Base-by-base conservation (phyloP, 2,113 vertebrate species). In the Acanthochromis polyacanthus region DNA sequence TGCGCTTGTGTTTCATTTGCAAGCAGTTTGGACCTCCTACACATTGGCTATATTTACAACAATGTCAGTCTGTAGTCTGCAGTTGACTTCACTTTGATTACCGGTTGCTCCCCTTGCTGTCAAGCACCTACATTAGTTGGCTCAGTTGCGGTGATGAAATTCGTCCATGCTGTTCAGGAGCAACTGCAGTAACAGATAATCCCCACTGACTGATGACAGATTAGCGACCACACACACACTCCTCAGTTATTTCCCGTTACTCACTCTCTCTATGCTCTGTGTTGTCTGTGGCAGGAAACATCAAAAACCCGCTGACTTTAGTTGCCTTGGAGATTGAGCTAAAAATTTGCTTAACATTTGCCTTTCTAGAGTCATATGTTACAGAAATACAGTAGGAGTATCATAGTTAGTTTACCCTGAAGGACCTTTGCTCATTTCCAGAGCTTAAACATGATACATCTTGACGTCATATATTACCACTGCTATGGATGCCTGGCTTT, bases 21-120 rank as follows among this genome's bases (percentile, higher is more conserved):
- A 51, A 81, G 87, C 75, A 64, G 57, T 88, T 78, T 91, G 75
- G 75, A 91, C 90, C 91, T 77, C 89, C 89, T 91, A 80, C 81
- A 89, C 91, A 48, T 62, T 30, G 68, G 85, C 91, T 86, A 91
- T 93, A 92, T 91, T 92, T 92, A 89, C 89, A 85, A 59, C 76
- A 60, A 63, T 77, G 86, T 86, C 88, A 81, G 82, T 84, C 90
- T 82, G 80, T 38, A 46, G 84, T 91, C 80, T 90, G 85, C 75
- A 25, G 75, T 87, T 75, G 74, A 88, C 87, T 88, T 82, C 60
- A 48, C 86, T 90, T 71, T 86, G 83, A 88, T 90, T 89, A 87
- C 63, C 16, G 43, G 80, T 75, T 85, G 80, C 57, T 82, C 66
- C 45, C 32, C 74, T 77, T 32, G 66, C 70, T 76, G 83, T 80